Percentiles rank a stretch among this genome's conserved stretches.
phyloP scores from a whole-genome alignment of 2,113 vertebrate species.

The Scophthalmus maximus region DNA sequence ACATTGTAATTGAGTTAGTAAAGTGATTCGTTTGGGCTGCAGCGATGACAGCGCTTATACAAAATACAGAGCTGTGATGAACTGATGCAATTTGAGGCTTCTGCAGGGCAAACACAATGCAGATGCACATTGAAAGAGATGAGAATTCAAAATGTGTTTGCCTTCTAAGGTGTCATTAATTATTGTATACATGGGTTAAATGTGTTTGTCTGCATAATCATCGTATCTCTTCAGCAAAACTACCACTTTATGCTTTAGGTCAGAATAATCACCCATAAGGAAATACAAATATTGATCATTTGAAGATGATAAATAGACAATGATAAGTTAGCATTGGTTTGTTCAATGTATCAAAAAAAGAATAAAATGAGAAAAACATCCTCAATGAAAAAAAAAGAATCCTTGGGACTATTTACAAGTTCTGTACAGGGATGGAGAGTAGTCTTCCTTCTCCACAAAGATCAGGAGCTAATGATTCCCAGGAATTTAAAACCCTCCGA shows the following conservation, averaged over 20 bases:
- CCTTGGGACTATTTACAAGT: slow-evolving; percentile 80
- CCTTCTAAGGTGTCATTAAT: too few relatives aligned
- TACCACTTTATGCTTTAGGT: not conserved
- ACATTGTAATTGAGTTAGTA: not conserved
- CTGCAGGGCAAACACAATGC: not conserved
- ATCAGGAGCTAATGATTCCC: too few relatives aligned
- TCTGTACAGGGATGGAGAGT: slow-evolving; percentile 69
- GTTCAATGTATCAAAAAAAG: slow-evolving; percentile 43
- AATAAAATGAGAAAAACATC: slow-evolving; percentile 30
- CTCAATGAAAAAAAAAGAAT: slow-evolving; percentile 51
- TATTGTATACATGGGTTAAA: too few relatives aligned
- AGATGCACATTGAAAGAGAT: not conserved
- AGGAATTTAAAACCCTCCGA: too few relatives aligned
- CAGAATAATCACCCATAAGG: slow-evolving; percentile 13
- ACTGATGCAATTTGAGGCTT: slow-evolving; percentile 24
- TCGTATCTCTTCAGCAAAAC: too few relatives aligned
- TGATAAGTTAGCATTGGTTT: slow-evolving; percentile 76
- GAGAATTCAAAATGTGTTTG: not conserved
- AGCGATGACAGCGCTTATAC: not conserved
- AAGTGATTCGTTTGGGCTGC: not conserved
- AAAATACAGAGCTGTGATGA: slow-evolving; percentile 2
- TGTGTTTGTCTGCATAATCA: too few relatives aligned
- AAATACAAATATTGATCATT: slow-evolving; percentile 16
- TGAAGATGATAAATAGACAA: slow-evolving; percentile 44
- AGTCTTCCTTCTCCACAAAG: slow-evolving; percentile 77